Evolutionary conservation across 2,888 invertebrate genomes (phyloP).

Genomic region (Drosophila emarginata): DNA sequence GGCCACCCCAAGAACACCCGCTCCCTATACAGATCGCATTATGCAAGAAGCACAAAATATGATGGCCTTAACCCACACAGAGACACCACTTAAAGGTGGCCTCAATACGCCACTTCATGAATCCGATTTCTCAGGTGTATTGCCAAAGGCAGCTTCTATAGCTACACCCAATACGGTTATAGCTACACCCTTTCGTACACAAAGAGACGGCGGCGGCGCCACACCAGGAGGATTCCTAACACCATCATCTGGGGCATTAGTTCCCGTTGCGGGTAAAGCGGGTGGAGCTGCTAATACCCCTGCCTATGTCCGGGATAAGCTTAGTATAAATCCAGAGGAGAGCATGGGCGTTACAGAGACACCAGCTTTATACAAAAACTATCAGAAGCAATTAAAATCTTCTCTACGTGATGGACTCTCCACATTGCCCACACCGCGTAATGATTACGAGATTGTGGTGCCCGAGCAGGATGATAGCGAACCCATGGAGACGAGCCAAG

Average conservation of each 20-base stretch:
- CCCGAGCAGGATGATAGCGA: slow-evolving; percentile 89
- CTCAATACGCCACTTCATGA: slow-evolving; percentile 96
- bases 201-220: slow-evolving; percentile 86
- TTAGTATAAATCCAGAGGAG: slow-evolving; percentile 97
- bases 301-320: slow-evolving; percentile 94
- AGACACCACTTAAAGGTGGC: slow-evolving; percentile 98
- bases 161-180: slow-evolving; percentile 96
- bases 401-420: slow-evolving; percentile 90
- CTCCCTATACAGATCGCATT: slow-evolving; percentile 90
- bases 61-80: slow-evolving; percentile 98
- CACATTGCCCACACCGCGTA: slow-evolving; percentile 93
- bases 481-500: slow-evolving; percentile 80
- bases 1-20: slow-evolving; percentile 93
- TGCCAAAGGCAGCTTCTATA: slow-evolving; percentile 88
- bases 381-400: slow-evolving; percentile 89
- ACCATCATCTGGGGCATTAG: slow-evolving; percentile 84
- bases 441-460: slow-evolving; percentile 99
- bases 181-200: slow-evolving; percentile 92
- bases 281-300: slow-evolving; percentile 83
- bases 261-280: slow-evolving; percentile 75
- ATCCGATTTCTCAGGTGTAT: slow-evolving; percentile 92
- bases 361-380: slow-evolving; percentile 86
- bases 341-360: slow-evolving; percentile 88
- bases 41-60: slow-evolving; percentile 98
- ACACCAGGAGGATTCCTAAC: slow-evolving; percentile 86